These are phyloP conservation scores for Chloropsis hardwickii DNA, from an alignment of 2,113 vertebrate genomes.

Conservation along the genomic window DNA sequence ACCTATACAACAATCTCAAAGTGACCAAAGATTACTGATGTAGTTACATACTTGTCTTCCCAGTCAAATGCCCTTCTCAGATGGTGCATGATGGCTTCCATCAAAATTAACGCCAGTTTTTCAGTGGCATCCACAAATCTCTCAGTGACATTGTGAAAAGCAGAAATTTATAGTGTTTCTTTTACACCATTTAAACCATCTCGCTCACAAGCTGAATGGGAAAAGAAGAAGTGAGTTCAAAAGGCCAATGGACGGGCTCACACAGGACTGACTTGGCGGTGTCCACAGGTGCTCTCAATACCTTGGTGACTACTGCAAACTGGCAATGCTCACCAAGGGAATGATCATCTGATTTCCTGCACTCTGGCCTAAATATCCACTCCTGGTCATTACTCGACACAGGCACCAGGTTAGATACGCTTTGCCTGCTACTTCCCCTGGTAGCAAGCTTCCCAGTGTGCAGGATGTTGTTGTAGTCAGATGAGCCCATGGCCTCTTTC, in stretches of 20 bases:
- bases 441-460: not conserved
- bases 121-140: not conserved
- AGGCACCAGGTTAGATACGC: not conserved
- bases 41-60: not conserved
- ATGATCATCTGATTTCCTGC: not conserved
- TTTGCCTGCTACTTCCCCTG: not conserved
- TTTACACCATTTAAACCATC: not conserved
- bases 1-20: not conserved
- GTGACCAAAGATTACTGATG: not conserved
- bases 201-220: not conserved
- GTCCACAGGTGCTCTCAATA: not conserved
- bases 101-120: not conserved
- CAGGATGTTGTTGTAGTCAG: not conserved
- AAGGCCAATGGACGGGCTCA: not conserved
- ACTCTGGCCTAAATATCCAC: not conserved
- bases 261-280: not conserved
- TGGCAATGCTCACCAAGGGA: not conserved
- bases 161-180: not conserved
- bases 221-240: not conserved
- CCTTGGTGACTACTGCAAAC: not conserved
- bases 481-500: not conserved
- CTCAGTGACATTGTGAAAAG: not conserved
- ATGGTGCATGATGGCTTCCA: not conserved
- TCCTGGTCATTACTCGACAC: not conserved
- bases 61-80: not conserved